These are phyloP conservation scores for Polietes domitor DNA, from an alignment of 2,888 invertebrate genomes.

Conservation along the genomic window DNA sequence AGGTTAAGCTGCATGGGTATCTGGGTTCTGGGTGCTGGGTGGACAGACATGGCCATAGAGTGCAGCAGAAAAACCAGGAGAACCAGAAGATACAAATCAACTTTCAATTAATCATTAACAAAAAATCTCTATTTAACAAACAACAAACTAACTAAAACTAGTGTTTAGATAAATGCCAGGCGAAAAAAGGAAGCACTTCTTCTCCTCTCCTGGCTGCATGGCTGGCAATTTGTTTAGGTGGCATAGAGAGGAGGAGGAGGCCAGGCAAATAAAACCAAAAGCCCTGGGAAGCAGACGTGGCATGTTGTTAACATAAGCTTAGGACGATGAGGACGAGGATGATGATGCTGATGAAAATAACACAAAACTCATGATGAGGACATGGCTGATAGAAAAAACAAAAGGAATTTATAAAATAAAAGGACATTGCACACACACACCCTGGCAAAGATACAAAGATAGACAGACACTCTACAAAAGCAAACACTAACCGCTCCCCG, in stretches of 20 bases:
- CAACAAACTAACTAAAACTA: background rate
- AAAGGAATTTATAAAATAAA: slow-evolving; percentile 58
- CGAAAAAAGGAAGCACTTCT: slow-evolving; percentile 15
- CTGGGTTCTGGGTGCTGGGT: background rate
- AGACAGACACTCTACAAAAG: slow-evolving; percentile 14
- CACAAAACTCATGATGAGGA: slow-evolving; percentile 28
- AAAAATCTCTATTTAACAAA: slow-evolving; percentile 27
- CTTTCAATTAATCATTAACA: slow-evolving; percentile 47
- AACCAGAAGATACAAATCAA: slow-evolving; percentile 22
- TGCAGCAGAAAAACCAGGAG: background rate
- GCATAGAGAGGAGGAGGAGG: no score
- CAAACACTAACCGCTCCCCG: background rate
- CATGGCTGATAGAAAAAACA: slow-evolving; percentile 33
- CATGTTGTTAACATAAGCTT: slow-evolving; percentile 23
- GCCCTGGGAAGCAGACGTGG: background rate
- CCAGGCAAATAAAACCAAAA: background rate
- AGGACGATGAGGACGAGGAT: slow-evolving; percentile 10
- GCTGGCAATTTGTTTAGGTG: no score
- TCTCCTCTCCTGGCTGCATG: background rate
- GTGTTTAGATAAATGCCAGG: slow-evolving; percentile 12
- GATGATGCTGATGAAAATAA: slow-evolving; percentile 29
- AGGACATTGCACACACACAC: slow-evolving; percentile 47
- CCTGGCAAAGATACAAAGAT: background rate
- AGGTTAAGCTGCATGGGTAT: slow-evolving; percentile 14
- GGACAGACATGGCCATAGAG: background rate